These are phyloP conservation scores for Lepisosteus oculatus DNA, from an alignment of 2,113 vertebrate species.

Conservation along the genomic window DNA sequence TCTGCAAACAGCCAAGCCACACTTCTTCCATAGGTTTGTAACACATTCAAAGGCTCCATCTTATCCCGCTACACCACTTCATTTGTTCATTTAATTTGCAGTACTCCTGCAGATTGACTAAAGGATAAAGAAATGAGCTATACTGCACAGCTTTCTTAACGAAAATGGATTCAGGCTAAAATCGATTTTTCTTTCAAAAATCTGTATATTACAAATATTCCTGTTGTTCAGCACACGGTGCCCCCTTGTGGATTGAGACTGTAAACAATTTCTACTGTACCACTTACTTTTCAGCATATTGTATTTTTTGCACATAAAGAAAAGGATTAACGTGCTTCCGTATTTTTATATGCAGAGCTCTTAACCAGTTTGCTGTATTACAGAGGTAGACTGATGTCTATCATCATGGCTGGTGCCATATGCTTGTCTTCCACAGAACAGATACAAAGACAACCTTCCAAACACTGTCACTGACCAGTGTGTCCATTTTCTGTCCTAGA, in stretches of 20 bases:
- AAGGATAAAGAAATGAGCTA: constrained; percentile 19
- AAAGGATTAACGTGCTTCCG: too few species aligned
- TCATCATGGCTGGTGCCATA: too few species aligned
- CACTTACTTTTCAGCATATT: too few species aligned
- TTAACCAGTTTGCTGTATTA: too few species aligned
- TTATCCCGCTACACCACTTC: constrained; percentile 13
- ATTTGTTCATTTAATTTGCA: background rate
- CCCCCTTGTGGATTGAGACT: constrained; percentile 26
- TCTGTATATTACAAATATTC: constrained; percentile 9
- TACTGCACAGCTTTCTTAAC: background rate
- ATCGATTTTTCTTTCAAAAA: constrained; percentile 21
- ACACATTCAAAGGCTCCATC: background rate
- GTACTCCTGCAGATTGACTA: background rate
- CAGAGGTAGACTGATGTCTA: too few species aligned
- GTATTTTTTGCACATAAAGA: too few species aligned
- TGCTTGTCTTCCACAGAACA: too few species aligned
- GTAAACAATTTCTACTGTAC: constrained; percentile 1
- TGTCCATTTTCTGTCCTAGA: too few species aligned
- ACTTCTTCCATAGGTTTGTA: background rate
- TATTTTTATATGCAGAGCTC: too few species aligned
- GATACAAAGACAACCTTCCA: too few species aligned
- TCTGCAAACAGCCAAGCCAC: background rate
- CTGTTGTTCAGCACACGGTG: constrained; percentile 12
- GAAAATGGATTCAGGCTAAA: constrained; percentile 8
- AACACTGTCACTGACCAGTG: too few species aligned